Percentiles rank a stretch among this genome's conserved stretches.
phyloP scores from a whole-genome alignment of 2,888 invertebrate species.

The Epiperipatus broadwayi region DNA sequence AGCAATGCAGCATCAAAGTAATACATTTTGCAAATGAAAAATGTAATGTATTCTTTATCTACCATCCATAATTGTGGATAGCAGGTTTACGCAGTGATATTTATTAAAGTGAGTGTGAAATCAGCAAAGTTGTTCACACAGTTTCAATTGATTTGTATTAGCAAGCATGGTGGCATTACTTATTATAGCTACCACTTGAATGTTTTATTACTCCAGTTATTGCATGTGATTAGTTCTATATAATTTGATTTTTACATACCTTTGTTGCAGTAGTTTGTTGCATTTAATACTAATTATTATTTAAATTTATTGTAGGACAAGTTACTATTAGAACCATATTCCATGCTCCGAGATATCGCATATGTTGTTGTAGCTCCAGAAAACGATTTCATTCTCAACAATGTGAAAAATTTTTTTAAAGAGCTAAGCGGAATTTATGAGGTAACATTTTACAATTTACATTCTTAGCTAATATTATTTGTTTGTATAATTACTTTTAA shows the following conservation, averaged over 20 bases:
- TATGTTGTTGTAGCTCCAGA: constrained; percentile 89
- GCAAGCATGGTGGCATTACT: too few species aligned
- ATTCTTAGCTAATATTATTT: neutral
- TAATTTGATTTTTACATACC: neutral
- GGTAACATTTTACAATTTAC: constrained; percentile 30
- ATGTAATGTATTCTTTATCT: too few species aligned
- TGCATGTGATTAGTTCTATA: too few species aligned
- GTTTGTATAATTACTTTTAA: neutral
- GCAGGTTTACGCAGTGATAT: too few species aligned
- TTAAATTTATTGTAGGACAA: constrained; percentile 42
- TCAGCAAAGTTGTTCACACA: too few species aligned
- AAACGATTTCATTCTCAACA: constrained; percentile 55
- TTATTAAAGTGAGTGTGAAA: too few species aligned
- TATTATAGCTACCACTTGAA: too few species aligned
- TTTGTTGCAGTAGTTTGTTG: neutral
- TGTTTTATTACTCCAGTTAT: too few species aligned
- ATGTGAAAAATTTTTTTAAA: constrained; percentile 67
- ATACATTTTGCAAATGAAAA: too few species aligned
- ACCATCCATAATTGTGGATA: too few species aligned
- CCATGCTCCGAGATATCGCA: constrained; percentile 79
- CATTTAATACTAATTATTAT: neutral
- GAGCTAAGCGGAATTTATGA: constrained; percentile 86
- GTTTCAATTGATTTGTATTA: too few species aligned
- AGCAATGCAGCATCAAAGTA: too few species aligned
- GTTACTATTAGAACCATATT: constrained; percentile 85